Base-by-base conservation (phyloP, 2,797 vertebrate species). In the Trachops cirrhosus region DNA sequence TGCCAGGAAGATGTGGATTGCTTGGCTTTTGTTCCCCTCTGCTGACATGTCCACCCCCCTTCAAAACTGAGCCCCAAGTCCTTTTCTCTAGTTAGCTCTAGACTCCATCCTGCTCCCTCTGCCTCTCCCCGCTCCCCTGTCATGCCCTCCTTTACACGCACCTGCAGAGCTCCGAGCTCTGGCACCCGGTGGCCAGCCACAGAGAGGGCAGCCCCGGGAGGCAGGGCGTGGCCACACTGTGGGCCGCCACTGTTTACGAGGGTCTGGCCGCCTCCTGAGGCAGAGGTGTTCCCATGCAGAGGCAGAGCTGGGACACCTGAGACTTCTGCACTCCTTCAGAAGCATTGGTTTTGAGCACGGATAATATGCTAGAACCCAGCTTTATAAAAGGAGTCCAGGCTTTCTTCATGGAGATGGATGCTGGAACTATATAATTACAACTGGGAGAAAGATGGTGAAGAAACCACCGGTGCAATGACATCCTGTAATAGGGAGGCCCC, bases 171-270 rank as follows among this genome's bases (percentile, higher is more conserved):
- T 64, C 44, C 2, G 54, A 22, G 70, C 41, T 26, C 41, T 34
- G 59, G 59, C 59, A 48, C 32, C 3, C 1, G 12, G 3, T 12
- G 16, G 34, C 57, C 39, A 50, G 34, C 46, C 10, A 68, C n/a
- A 24, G 59, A 29, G 70, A 52, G 44, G 59, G 48, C 34, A 22
- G 41, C 19, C 46, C 79, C 0, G 5, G 78, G 18, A 41, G 54
- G 29, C 57, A 11, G 39, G 62, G 11, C 0, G 1, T 14, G 37
- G 29, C 70, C 22, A 1, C n/a, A 0, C 4, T 3, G 26, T 11
- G 22, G 37, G 41, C 10, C 26, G 19, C 14, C 10, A 9, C 48
- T 52, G n/a, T 82, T 37, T 14, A 32, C 18, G 22, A 5, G 6
- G 8, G 9, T 18, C 39, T 18, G 26, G 21, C 79, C 41, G 15